Evolutionary conservation across 1,140 invertebrate genomes (phyloP).

Genomic region (Lerema accius): DNA sequence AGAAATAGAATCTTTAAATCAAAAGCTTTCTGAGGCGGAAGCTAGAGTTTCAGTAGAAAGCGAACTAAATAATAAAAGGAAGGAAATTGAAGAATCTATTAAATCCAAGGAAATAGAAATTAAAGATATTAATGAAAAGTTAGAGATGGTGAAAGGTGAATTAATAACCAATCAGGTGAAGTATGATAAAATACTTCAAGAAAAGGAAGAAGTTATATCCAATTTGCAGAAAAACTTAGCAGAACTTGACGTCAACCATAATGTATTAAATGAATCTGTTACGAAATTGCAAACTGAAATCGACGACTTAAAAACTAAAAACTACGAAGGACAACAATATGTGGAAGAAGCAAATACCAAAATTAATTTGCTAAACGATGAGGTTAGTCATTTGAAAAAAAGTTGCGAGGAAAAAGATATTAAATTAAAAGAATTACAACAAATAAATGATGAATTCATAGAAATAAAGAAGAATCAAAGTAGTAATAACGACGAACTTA

Average conservation of each 20-base stretch:
- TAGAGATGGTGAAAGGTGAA: constrained; percentile 46
- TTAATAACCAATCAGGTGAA: constrained; percentile 45
- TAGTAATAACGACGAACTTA: constrained; percentile 32
- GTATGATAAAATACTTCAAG: constrained; percentile 42
- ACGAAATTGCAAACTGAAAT: constrained; percentile 9
- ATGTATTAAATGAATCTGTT: not conserved
- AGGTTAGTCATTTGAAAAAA: constrained; percentile 29
- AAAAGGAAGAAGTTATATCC: constrained; percentile 29
- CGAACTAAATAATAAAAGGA: constrained; percentile 48
- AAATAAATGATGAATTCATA: constrained; percentile 19
- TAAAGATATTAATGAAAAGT: constrained; percentile 49
- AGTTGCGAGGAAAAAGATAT: constrained; percentile 30
- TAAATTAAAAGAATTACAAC: constrained; percentile 32
- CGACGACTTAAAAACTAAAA: constrained; percentile 22
- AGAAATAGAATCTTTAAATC: constrained; percentile 56
- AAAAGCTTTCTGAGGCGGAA: constrained; percentile 52
- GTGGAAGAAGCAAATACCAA: constrained; percentile 32
- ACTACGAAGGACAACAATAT: not conserved
- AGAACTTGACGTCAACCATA: constrained; percentile 1
- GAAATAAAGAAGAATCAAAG: constrained; percentile 39
- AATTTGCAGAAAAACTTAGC: constrained; percentile 7
- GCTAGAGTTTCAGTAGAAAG: constrained; percentile 43
- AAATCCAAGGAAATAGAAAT: constrained; percentile 55
- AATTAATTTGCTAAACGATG: constrained; percentile 19
- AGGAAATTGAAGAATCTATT: constrained; percentile 48